phyloP scores from a whole-genome alignment of 2,888 invertebrate species.

The Agrilus biguttatus region DNA sequence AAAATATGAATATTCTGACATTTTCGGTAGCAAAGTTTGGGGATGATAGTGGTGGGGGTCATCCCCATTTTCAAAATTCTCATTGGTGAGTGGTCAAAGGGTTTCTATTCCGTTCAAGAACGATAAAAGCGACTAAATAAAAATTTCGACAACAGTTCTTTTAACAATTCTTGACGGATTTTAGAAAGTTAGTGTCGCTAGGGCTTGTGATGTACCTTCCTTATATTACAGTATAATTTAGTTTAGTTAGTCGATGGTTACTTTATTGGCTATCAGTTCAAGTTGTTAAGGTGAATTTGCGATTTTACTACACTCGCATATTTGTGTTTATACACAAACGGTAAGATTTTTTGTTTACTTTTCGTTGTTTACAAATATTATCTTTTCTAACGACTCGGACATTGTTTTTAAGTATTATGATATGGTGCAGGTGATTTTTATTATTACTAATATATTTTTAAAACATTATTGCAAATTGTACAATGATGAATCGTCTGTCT shows the following conservation, averaged over 20 bases:
- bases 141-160: constrained; percentile 7
- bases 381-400: too few relatives aligned
- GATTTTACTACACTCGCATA: too few relatives aligned
- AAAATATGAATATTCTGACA: constrained; percentile 4
- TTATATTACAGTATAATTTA: too few relatives aligned
- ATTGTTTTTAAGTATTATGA: neutral
- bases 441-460: constrained; percentile 6
- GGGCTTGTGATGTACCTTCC: too few relatives aligned
- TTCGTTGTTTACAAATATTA: too few relatives aligned
- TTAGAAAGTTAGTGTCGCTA: too few relatives aligned
- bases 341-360: too few relatives aligned
- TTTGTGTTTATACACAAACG: too few relatives aligned
- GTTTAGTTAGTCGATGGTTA: too few relatives aligned
- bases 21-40: constrained; percentile 3
- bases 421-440: constrained; percentile 6
- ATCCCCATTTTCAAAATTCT: constrained; percentile 9
- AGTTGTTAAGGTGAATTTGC: too few relatives aligned
- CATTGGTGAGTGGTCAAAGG: constrained; percentile 13
- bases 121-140: constrained; percentile 9
- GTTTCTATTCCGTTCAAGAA: constrained; percentile 10
- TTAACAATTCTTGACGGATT: constrained; percentile 1
- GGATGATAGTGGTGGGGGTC: constrained; percentile 5
- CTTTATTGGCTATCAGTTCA: too few relatives aligned
- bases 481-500: neutral
- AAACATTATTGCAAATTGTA: constrained; percentile 2